These are phyloP conservation scores for Mesitornis unicolor DNA, from an alignment of 2,113 vertebrate genomes.

Conservation along the genomic window DNA sequence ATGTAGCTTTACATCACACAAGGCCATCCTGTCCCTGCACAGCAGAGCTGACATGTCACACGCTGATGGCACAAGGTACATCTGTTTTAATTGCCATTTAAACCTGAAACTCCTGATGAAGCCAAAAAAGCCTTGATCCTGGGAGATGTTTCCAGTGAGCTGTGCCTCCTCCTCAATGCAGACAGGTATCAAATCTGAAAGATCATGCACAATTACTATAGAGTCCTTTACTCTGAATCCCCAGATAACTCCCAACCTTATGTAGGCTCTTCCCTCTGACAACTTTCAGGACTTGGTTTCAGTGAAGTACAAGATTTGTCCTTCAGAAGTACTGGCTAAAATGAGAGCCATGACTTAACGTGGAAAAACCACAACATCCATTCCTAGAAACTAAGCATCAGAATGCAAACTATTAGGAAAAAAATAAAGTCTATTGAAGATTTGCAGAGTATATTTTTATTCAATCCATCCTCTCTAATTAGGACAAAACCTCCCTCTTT, in stretches of 20 bases:
- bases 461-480: not conserved
- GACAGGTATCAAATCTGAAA: not conserved
- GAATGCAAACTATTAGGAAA: not conserved
- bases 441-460: not conserved
- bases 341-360: not conserved
- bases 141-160: not conserved
- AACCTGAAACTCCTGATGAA: not conserved
- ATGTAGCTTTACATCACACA: not conserved
- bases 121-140: not conserved
- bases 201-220: rapidly evolving
- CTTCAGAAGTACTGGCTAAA: not conserved
- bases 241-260: not conserved
- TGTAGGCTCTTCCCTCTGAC: not conserved
- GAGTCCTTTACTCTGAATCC: not conserved
- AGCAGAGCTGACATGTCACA: not conserved
- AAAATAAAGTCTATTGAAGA: not conserved
- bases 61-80: not conserved
- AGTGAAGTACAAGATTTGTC: not conserved
- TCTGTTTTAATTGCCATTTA: not conserved
- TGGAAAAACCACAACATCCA: not conserved
- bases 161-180: rapidly evolving
- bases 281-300: not conserved
- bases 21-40: not conserved
- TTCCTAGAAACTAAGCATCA: not conserved
- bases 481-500: not conserved